phyloP scores from a whole-genome alignment of 2,797 vertebrate species.

The Phataginus tricuspis region DNA sequence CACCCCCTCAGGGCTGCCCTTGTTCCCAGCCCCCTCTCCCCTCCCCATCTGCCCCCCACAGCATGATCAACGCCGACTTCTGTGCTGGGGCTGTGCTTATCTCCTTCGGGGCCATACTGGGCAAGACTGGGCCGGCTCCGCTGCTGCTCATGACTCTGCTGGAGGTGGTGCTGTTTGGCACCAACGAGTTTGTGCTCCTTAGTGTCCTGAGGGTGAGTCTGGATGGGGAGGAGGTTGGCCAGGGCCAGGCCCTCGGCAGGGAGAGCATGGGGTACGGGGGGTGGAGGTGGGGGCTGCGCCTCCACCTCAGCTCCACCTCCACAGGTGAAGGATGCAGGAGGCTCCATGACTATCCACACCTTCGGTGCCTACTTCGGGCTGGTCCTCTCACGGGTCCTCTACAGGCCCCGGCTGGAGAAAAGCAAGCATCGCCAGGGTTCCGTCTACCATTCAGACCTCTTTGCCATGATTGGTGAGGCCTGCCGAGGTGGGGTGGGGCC shows the following conservation, averaged over 20 bases:
- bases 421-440: slow-evolving; percentile 87
- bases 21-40: rapidly evolving
- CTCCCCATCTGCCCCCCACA: slow-evolving; percentile 71
- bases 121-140: slow-evolving; percentile 93
- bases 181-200: slow-evolving; percentile 93
- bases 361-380: slow-evolving; percentile 97
- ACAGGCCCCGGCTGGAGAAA: slow-evolving; percentile 86
- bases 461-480: slow-evolving; percentile 92
- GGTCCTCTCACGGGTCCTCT: slow-evolving; percentile 90
- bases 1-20: background rate
- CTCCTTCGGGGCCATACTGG: slow-evolving; percentile 92
- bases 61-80: slow-evolving; percentile 95
- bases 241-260: background rate
- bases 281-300: rapidly evolving
- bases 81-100: slow-evolving; percentile 92
- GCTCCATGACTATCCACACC: slow-evolving; percentile 95
- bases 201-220: slow-evolving; percentile 87
- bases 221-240: background rate
- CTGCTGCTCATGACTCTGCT: slow-evolving; percentile 92
- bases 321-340: slow-evolving; percentile 92
- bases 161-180: slow-evolving; percentile 90
- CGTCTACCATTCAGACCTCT: slow-evolving; percentile 90
- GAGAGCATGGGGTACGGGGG: background rate
- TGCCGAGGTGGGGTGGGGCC: background rate
- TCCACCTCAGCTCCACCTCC: background rate